Evolutionary conservation across 2,113 vertebrate species (phyloP), one percentile per base, ranked within the genome.

Genomic region (Tretioscincus oriximinensis): DNA sequence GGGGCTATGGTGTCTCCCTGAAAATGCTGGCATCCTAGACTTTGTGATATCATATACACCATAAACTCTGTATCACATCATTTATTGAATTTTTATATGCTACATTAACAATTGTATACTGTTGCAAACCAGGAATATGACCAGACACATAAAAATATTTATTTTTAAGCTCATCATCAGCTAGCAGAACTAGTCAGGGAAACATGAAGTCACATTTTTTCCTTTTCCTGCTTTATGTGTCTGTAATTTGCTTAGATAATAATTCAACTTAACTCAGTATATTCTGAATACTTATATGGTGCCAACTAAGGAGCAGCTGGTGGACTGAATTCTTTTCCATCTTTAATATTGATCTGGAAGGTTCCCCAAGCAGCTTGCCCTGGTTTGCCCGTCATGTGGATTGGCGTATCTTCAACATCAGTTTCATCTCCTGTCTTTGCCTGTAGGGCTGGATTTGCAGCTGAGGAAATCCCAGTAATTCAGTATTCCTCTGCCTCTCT

Each of bases 71-170:
- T 63, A 76, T 20, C 7, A 49, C 41, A 61, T 61, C 69, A 14
- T 82, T 70, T 70, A 82, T 76, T 82, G 47, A 47, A 70, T 49
- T 76, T 58, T 76, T 58, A 28, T 67, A 68, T 28, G 20, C 31
- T 35, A 82, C 54, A 76, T 47, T 66, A 31, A 67, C 24, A 80
- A 22, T 9, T 58, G 24, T 24, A 61, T 28, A 63, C 35, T 20
- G 18, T 64, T 73, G 49, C 29, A 21, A 45, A 66, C n/a, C 60
- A 61, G 63, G 54, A 72, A 5, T 16, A 6, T 70, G 29, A 8
- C 58, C 78, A 76, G 51, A 24, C 68, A 65, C 41, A 8, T 47
- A 51, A 67, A 26, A 26, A 22, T 31, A 16, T 51, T 31, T n/a
- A 5, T 18, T 65, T 51, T 51, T 29, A 18, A 60, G 49, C 16